phyloP scores from a whole-genome alignment of 2,113 vertebrate genomes.

The Plectropomus leopardus region DNA sequence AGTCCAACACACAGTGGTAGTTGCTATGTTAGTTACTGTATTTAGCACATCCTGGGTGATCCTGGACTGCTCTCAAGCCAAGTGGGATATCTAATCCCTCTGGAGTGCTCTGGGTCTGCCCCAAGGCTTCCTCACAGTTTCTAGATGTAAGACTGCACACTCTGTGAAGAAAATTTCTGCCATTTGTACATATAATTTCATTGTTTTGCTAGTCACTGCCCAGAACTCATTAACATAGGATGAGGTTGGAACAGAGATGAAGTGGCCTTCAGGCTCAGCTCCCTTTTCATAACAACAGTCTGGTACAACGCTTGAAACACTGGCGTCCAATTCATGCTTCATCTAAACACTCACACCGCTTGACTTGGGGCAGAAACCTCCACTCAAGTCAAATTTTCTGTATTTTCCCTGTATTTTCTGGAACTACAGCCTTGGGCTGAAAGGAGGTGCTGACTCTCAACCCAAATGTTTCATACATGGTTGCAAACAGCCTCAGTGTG shows the following conservation, averaged over 20 bases:
- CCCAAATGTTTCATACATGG: background rate
- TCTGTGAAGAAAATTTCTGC: background rate
- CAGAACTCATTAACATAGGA: background rate
- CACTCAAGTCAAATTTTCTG: too few species aligned
- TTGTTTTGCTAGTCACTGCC: background rate
- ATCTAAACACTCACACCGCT: background rate
- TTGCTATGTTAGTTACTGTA: too few species aligned
- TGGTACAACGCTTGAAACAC: background rate
- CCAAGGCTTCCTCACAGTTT: too few species aligned
- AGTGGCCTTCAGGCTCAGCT: background rate
- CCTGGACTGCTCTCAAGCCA: too few species aligned
- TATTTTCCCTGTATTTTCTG: too few species aligned
- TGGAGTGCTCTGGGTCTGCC: too few species aligned
- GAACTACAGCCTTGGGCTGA: background rate
- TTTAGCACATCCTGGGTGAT: too few species aligned
- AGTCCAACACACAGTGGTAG: too few species aligned
- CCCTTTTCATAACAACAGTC: too few species aligned
- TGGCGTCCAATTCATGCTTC: background rate
- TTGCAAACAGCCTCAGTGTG: background rate
- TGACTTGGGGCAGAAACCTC: background rate
- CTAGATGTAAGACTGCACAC: too few species aligned
- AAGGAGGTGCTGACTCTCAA: slow-evolving; percentile 1
- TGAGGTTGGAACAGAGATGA: background rate
- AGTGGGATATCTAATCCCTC: too few species aligned
- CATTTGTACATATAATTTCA: background rate